Evolutionary conservation across 92 coral and sea anemone genomes (phyloP), one percentile per base, ranked within the genome.

Genomic region (Virgularia gustaviana): DNA sequence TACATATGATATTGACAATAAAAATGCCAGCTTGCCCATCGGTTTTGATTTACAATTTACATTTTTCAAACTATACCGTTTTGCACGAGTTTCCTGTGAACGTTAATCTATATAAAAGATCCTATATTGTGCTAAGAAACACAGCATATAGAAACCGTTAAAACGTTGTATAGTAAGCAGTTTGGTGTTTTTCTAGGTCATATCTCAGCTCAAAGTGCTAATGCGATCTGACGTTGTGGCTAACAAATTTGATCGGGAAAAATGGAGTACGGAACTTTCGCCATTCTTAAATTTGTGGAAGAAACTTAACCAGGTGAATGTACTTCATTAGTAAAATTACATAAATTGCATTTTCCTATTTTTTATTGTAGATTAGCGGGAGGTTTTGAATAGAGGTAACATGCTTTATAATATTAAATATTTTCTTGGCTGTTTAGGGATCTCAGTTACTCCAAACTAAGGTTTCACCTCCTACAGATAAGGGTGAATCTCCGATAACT

Each of bases 221-320:
- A 92, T 92, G 98, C 80, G 98, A 27, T 92, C 98, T 35, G 88
- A 90, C 49, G 85, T 87, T 12, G 88, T 86, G 24, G 98, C 98
- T 38, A 78, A 78, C 49, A 92, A 92, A 79, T 92, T 92, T 81
- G 98, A 92, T 83, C 90, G 90, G 60, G 98, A 92, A 64, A 92
- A 89, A 63, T 92, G 98, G 98, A 89, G 90, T 28, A 86, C 83
- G 0, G 98, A 92, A 52, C 78, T 92, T 31, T 92, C 98, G 11
- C 98, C 98, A 10, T 89, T 92, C 55, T 81, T 92, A 71, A 92
- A 92, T 77, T 85, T 92, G 58, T 92, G 98, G 98, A 92, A 89
- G 56, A 92, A 92, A 64, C 82, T 92, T 19, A 92, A 92, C 79
- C 96, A 92, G 86, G 98, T 92, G 42, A 52, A 68, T 42, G 16